Evolutionary conservation across 2,888 invertebrate genomes (phyloP), one percentile per base, ranked within the genome.

Genomic region (Abrostola triplasia): DNA sequence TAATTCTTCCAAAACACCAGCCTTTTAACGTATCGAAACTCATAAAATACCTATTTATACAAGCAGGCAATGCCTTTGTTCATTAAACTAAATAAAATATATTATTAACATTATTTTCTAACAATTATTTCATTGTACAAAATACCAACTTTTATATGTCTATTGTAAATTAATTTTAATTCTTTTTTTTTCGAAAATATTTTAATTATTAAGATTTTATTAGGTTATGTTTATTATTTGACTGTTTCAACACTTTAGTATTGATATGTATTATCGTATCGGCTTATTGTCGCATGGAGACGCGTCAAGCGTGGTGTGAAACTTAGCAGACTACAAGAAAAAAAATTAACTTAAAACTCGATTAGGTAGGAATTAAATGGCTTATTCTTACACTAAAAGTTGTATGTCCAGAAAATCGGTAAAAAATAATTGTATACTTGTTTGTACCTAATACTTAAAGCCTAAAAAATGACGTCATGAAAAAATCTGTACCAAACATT

Each of bases 121-220:
- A 44, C 48, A 55, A 49, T 64, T 74, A 47, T 55, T 67, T 58
- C 57, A 24, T 65, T 73, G 71, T 72, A 72, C 71, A 72, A 72
- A 73, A 60, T 69, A 59, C 70, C 63, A 50, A 6, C 42, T 70
- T 70, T 71, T 70, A 13, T 48, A 59, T 59, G 40, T 59, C 36
- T 60, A 74, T 64, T 64, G 50, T 71, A 74, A 69, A 74, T 51
- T 64, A 57, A 70, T 70, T 64, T 57, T 58, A 64, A 38, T 52
- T 44, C 42, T 24, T 69, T 72, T 67, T 44, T 48, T 70, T 64
- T 70, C 48, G 50, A 70, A 54, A 13, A 59, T 63, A 63, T 69
- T 71, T 56, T 73, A 63, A 54, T 53, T 54, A 57, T 24, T 57
- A 56, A 42, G 42, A 60, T 49, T 51, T 24, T 47, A 59, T 50